Conservation (phyloP, 2,888 invertebrate species). For the Limnephilus rhombicus region DNA sequence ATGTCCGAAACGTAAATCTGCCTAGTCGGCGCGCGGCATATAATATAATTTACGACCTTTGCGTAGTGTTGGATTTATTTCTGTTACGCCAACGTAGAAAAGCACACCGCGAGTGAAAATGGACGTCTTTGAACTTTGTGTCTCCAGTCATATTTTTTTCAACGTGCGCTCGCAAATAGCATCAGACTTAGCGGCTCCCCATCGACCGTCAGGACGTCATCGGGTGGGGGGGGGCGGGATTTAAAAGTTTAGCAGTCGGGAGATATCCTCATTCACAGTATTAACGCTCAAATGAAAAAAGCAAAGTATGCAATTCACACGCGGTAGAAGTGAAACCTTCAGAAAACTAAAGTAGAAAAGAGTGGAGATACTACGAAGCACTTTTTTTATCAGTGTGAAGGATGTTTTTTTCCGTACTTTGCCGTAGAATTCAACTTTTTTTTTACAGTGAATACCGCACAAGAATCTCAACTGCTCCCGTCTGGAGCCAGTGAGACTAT, state of each 20-base stretch:
- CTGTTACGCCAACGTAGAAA: background rate
- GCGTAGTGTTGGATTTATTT: background rate
- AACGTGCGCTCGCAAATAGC: slow-evolving; percentile 23
- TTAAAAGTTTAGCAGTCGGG: slow-evolving; percentile 20
- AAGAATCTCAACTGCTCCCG: no score
- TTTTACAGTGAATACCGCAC: no score
- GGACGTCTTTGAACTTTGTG: slow-evolving; percentile 19
- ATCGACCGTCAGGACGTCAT: background rate
- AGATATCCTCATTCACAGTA: background rate
- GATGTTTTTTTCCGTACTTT: no score
- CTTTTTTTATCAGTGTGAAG: no score
- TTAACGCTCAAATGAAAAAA: background rate
- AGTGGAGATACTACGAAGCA: no score
- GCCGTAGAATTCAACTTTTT: no score
- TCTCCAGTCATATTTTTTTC: slow-evolving; percentile 8
- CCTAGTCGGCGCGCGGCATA: no score
- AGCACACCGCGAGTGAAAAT: background rate
- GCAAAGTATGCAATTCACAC: no score
- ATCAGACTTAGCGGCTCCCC: background rate
- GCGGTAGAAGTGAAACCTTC: no score
- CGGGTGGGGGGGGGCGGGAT: background rate
- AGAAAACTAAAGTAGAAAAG: no score
- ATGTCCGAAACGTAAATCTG: background rate
- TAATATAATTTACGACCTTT: background rate
- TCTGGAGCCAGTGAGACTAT: no score